Conservation (phyloP, 1,140 invertebrate species). For the Tetramorium alpestre region DNA sequence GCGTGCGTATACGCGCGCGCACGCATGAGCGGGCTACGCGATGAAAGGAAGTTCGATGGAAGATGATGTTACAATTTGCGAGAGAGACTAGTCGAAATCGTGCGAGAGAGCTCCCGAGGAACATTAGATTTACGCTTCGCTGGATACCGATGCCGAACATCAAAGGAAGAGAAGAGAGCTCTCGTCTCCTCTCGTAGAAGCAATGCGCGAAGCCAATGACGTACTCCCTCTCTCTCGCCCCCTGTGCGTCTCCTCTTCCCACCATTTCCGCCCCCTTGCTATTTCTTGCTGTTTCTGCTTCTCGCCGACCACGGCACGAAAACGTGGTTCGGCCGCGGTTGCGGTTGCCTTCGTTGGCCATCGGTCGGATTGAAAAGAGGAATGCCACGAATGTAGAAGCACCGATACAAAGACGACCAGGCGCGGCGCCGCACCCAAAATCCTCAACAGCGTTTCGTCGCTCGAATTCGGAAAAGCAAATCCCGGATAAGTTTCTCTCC, state of each 20-base stretch:
- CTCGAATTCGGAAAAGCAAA: slow-evolving; percentile 44
- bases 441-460: slow-evolving; percentile 11
- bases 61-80: slow-evolving; percentile 64
- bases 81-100: slow-evolving; percentile 51
- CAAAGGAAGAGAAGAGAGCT: slow-evolving; percentile 47
- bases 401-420: slow-evolving; percentile 25
- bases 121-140: slow-evolving; percentile 59
- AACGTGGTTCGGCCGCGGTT: slow-evolving; percentile 45
- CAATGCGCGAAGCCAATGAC: neutral
- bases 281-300: slow-evolving; percentile 35
- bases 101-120: slow-evolving; percentile 19
- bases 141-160: slow-evolving; percentile 61
- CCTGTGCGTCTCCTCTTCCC: neutral
- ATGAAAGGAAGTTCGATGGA: slow-evolving; percentile 63
- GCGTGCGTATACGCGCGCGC: neutral
- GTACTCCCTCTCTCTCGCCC: neutral
- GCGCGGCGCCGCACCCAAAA: neutral
- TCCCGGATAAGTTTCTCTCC: neutral
- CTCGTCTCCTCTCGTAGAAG: slow-evolving; percentile 28
- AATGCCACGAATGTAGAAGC: slow-evolving; percentile 39
- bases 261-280: neutral
- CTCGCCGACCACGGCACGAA: slow-evolving; percentile 37
- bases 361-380: slow-evolving; percentile 54
- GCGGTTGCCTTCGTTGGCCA: slow-evolving; percentile 33
- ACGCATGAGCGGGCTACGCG: slow-evolving; percentile 38